These are phyloP conservation scores for Macrobrachium nipponense DNA, from an alignment of 1,140 invertebrate genomes.

Conservation along the genomic window DNA sequence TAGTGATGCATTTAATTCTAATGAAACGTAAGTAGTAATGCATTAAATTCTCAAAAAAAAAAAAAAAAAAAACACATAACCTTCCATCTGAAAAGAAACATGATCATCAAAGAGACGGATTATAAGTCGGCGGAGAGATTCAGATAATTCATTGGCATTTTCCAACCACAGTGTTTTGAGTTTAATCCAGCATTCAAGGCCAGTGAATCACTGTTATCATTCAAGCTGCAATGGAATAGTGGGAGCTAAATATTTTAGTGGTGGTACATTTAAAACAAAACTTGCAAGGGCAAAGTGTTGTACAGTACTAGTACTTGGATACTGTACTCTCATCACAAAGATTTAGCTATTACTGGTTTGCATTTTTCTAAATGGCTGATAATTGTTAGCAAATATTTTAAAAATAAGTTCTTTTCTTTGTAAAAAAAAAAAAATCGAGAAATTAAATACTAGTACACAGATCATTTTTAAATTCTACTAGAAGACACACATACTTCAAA, in stretches of 20 bases:
- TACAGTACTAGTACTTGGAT: neutral
- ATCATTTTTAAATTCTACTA: no score
- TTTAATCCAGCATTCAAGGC: conserved; percentile 33
- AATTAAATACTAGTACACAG: no score
- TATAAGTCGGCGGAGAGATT: conserved; percentile 30
- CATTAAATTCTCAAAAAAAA: neutral
- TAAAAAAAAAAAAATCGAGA: no score
- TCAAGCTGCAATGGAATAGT: conserved; percentile 5
- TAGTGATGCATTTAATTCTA: no score
- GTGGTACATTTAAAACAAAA: neutral
- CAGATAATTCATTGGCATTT: conserved; percentile 20
- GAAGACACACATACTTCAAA: no score
- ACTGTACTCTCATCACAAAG: neutral
- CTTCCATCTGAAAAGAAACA: conserved; percentile 26
- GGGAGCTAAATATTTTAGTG: no score
- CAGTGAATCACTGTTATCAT: conserved; percentile 20
- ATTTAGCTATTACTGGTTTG: no score
- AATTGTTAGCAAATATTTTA: no score
- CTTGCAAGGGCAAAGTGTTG: neutral
- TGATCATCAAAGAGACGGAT: conserved; percentile 27
- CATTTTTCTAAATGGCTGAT: no score
- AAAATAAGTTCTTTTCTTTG: no score
- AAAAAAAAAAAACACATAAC: conserved; percentile 16
- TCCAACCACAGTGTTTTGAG: conserved; percentile 25
- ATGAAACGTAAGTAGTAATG: neutral